Percentiles rank a stretch among this genome's conserved stretches.
These are phyloP conservation scores for Drosophila murphyi DNA, from an alignment of 1,140 invertebrate genomes.

Conservation along the genomic window DNA sequence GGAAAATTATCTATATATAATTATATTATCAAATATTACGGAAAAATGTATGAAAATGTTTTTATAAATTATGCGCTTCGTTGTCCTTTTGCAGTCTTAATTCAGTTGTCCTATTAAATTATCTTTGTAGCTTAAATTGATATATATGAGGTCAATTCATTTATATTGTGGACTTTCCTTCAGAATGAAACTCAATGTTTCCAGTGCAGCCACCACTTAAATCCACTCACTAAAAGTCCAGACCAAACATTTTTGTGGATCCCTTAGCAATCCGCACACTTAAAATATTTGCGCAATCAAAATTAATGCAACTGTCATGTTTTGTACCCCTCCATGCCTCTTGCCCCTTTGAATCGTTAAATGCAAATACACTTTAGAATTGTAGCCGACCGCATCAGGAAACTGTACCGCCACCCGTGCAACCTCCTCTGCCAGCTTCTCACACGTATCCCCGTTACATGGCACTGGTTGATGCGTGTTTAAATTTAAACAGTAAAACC, in stretches of 20 bases:
- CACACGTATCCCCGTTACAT: slow-evolving; percentile 15
- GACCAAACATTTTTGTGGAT: slow-evolving; percentile 66
- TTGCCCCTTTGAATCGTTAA: slow-evolving; percentile 53
- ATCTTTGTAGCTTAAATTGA: too few species aligned
- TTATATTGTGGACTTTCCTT: not conserved
- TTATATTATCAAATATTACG: too few species aligned
- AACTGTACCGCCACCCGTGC: not conserved
- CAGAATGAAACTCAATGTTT: not conserved
- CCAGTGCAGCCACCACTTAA: slow-evolving; percentile 9
- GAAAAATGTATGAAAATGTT: too few species aligned
- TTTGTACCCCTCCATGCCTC: slow-evolving; percentile 26
- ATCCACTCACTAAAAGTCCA: not conserved
- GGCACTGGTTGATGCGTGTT: slow-evolving; percentile 49
- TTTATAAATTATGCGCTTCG: too few species aligned
- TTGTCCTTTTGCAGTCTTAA: not conserved
- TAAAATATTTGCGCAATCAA: slow-evolving; percentile 81
- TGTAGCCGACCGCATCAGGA: slow-evolving; percentile 58
- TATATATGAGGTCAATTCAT: not conserved
- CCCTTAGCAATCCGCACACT: slow-evolving; percentile 65
- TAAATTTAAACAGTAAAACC: slow-evolving; percentile 83
- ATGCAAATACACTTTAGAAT: slow-evolving; percentile 83
- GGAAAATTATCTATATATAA: too few species aligned
- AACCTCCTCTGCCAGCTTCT: not conserved
- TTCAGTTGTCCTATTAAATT: not conserved
- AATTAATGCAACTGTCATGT: slow-evolving; percentile 83